phyloP scores from a whole-genome alignment of 2,888 invertebrate genomes.

The Tribolium freemani region DNA sequence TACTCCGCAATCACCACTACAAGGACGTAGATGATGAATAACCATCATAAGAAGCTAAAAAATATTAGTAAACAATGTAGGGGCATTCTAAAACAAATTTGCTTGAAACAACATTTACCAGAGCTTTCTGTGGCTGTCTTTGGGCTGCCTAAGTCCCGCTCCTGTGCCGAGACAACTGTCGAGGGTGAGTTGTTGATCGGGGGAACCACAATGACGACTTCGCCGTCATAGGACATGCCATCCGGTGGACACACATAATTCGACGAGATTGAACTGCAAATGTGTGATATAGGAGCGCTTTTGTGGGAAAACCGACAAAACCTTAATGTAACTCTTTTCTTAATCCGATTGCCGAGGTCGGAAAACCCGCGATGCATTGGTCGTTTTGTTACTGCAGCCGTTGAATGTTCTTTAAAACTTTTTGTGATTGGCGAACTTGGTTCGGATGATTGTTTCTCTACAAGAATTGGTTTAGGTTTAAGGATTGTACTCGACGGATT shows the following conservation, averaged over 20 bases:
- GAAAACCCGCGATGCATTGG: conserved; percentile 81
- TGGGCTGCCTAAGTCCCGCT: conserved; percentile 70
- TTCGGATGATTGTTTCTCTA: conserved; percentile 84
- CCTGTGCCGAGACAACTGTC: conserved; percentile 37
- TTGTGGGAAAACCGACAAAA: conserved; percentile 58
- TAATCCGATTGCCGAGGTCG: conserved; percentile 84
- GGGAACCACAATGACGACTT: conserved; percentile 72
- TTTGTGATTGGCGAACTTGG: conserved; percentile 82
- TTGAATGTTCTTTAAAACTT: conserved; percentile 67
- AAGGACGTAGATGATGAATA: conserved; percentile 81
- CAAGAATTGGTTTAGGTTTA: conserved; percentile 76
- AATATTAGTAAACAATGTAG: conserved; percentile 57
- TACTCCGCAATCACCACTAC: conserved; percentile 67
- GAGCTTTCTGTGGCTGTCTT: conserved; percentile 76
- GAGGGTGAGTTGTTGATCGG: conserved; percentile 63
- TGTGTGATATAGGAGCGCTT: neutral
- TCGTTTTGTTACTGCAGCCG: conserved; percentile 70
- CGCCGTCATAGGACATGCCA: conserved; percentile 64
- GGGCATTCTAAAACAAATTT: conserved; percentile 6
- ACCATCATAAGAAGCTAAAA: conserved; percentile 81
- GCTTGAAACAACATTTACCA: conserved; percentile 67
- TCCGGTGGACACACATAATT: conserved; percentile 60
- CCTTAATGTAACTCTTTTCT: conserved; percentile 89
- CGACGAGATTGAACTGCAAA: conserved; percentile 68
- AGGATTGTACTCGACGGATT: conserved; percentile 51